Evolutionary conservation across 2,888 invertebrate species (phyloP).

Genomic region (Argyresthia goedartella): DNA sequence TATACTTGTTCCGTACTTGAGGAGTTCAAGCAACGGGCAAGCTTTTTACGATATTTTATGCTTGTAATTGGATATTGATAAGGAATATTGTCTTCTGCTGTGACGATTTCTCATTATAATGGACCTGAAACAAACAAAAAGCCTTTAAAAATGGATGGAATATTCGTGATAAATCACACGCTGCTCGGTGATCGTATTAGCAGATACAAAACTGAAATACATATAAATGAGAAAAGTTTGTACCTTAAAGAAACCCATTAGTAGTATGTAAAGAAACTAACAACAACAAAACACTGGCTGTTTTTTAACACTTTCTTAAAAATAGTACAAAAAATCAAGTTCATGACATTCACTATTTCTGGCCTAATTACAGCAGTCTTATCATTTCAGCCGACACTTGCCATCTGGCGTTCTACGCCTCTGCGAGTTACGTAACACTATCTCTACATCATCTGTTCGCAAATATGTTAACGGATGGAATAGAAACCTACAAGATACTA

Average conservation of each 20-base stretch:
- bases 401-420: background rate
- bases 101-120: constrained; percentile 52
- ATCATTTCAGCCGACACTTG: background rate
- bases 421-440: no score
- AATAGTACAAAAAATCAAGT: background rate
- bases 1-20: constrained; percentile 6
- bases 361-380: no score
- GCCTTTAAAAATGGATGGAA: constrained; percentile 3
- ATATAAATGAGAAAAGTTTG: no score
- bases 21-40: constrained; percentile 2
- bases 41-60: constrained; percentile 36
- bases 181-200: background rate
- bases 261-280: background rate
- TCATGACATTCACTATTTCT: no score
- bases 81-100: constrained; percentile 36
- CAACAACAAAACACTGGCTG: background rate
- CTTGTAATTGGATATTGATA: constrained; percentile 56
- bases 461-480: no score
- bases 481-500: background rate
- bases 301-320: background rate
- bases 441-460: no score
- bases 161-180: background rate
- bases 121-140: constrained; percentile 47
- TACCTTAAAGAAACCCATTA: background rate
- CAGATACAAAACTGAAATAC: no score